phyloP scores from a whole-genome alignment of 2,113 vertebrate species.

The Prionailurus bengalensis region DNA sequence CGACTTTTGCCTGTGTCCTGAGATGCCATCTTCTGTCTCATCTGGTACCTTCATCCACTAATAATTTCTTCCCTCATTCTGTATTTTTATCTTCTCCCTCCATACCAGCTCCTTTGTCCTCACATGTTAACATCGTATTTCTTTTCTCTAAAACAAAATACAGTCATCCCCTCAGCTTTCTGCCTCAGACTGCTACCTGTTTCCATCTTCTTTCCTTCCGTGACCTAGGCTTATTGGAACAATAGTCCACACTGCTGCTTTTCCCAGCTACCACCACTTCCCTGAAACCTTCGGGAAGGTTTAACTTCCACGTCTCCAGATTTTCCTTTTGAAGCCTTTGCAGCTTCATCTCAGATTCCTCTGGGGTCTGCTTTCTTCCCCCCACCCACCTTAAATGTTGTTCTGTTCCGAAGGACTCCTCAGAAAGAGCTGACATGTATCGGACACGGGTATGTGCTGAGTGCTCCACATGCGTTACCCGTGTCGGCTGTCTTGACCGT shows the following conservation, averaged over 20 bases:
- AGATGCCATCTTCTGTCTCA: not conserved
- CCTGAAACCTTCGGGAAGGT: not conserved
- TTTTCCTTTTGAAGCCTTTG: not conserved
- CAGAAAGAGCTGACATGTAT: not conserved
- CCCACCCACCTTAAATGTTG: not conserved
- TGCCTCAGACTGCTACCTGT: not conserved
- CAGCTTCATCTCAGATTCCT: not conserved
- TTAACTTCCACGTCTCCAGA: not conserved
- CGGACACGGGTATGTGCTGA: not conserved
- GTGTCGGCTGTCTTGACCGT: not conserved
- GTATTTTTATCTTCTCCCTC: not conserved
- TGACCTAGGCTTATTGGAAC: not conserved
- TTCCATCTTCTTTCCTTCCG: not conserved
- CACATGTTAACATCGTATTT: not conserved
- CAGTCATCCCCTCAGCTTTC: not conserved
- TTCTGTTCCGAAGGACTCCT: not conserved
- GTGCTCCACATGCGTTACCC: not conserved
- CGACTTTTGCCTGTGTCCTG: not conserved
- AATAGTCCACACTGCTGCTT: not conserved
- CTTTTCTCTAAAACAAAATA: constrained; percentile 19
- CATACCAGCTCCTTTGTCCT: not conserved
- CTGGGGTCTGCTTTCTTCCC: not conserved
- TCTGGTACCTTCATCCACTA: not conserved
- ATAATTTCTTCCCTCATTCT: not conserved
- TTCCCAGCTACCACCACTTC: not conserved